Conservation (phyloP, 35 echinoderm and acorn worm species). For the Nesometra sesokonis region DNA sequence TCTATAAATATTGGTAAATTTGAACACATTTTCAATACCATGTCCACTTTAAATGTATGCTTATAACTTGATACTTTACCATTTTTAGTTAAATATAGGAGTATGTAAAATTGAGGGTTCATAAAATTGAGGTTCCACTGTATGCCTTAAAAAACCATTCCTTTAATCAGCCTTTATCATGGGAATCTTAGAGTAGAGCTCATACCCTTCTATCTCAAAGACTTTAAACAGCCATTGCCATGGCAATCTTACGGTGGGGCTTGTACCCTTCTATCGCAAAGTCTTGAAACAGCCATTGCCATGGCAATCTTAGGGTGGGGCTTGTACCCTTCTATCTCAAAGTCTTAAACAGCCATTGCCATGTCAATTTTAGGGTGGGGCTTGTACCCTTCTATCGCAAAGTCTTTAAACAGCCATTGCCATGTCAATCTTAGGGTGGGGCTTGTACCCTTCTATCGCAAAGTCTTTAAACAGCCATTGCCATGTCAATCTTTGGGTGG, state of each 20-base stretch:
- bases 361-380: constrained; percentile 92
- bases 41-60: too few species aligned
- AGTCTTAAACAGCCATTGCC: constrained; percentile 98
- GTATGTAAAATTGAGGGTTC: too few species aligned
- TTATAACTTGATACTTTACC: too few species aligned
- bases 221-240: constrained; percentile 93
- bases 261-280: neutral
- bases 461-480: constrained; percentile 81
- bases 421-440: too few species aligned
- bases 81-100: too few species aligned
- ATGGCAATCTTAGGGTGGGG: constrained; percentile 92
- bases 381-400: constrained; percentile 70
- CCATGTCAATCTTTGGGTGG: too few species aligned
- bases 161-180: constrained; percentile 96
- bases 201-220: neutral
- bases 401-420: constrained; percentile 98
- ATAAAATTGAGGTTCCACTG: too few species aligned
- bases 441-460: neutral
- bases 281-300: constrained; percentile 86
- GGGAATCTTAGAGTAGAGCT: too few species aligned
- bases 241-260: too few species aligned
- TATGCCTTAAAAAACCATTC: too few species aligned
- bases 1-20: too few species aligned
- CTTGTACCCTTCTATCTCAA: constrained; percentile 72
- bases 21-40: too few species aligned